These are phyloP conservation scores for Pelecanoides urinatrix DNA, from an alignment of 2,113 vertebrate genomes.

Conservation along the genomic window DNA sequence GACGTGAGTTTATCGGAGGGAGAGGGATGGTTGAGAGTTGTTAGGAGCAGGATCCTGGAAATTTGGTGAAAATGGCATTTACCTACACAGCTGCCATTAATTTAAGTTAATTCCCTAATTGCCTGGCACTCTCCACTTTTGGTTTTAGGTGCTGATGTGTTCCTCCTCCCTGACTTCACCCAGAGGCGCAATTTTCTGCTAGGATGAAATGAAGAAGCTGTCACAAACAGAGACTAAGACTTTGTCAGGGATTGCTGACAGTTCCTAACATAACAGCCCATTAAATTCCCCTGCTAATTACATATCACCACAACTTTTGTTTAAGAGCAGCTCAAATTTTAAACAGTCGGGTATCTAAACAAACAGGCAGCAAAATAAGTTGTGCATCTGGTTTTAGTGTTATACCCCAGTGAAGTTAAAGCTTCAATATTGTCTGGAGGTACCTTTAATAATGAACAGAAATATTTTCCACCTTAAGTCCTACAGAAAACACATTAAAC, in stretches of 20 bases:
- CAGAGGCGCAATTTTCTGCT: not conserved
- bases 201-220: not conserved
- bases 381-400: not conserved
- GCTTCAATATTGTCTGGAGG: not conserved
- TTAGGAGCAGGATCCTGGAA: not conserved
- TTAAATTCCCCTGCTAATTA: not conserved
- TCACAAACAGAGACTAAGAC: not conserved
- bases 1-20: fast-evolving
- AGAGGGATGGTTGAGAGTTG: not conserved
- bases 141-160: not conserved
- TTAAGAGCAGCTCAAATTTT: not conserved
- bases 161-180: not conserved
- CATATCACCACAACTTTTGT: not conserved
- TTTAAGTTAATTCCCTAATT: not conserved
- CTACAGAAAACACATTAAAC: not conserved
- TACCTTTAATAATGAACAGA: not conserved
- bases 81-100: not conserved
- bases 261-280: not conserved
- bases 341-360: not conserved
- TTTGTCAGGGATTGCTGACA: not conserved
- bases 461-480: not conserved
- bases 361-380: not conserved
- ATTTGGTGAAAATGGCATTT: not conserved
- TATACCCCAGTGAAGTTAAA: not conserved
- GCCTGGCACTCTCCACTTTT: not conserved